Evolutionary conservation across 2,113 vertebrate species (phyloP).

Genomic region (Seriola aureovittata): DNA sequence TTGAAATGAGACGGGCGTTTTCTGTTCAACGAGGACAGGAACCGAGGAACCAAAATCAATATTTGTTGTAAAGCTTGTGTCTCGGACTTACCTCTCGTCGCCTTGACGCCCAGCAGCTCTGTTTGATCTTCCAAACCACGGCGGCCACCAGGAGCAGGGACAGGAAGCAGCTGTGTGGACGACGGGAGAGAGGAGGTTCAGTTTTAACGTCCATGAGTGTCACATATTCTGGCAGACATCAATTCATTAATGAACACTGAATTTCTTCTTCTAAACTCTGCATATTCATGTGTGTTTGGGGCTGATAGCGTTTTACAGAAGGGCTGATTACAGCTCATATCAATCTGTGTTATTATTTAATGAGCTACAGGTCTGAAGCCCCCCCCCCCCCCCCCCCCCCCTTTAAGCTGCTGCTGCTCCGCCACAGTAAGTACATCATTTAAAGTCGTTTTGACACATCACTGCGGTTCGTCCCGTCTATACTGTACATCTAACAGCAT

Average conservation of each 20-base stretch:
- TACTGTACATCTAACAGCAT: neutral
- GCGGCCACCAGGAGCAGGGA: slow-evolving; percentile 95
- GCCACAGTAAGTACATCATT: neutral
- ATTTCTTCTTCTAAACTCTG: neutral
- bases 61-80: neutral
- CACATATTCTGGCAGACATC: neutral
- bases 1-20: no score
- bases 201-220: no score
- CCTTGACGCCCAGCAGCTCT: slow-evolving; percentile 95
- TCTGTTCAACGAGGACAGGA: no score
- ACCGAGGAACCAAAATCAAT: neutral
- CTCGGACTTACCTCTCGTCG: slow-evolving; percentile 89
- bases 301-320: neutral
- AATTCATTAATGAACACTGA: neutral
- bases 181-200: neutral
- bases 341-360: slow-evolving; percentile 2
- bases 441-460: neutral
- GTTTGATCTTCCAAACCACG: slow-evolving; percentile 98
- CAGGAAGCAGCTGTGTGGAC: slow-evolving; percentile 91
- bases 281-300: slow-evolving; percentile 20
- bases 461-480: neutral
- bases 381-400: no score
- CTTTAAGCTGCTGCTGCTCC: neutral
- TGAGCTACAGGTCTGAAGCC: neutral
- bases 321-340: slow-evolving; percentile 1